phyloP scores from a whole-genome alignment of 2,888 invertebrate genomes.

The Patella ulyssiponensis region DNA sequence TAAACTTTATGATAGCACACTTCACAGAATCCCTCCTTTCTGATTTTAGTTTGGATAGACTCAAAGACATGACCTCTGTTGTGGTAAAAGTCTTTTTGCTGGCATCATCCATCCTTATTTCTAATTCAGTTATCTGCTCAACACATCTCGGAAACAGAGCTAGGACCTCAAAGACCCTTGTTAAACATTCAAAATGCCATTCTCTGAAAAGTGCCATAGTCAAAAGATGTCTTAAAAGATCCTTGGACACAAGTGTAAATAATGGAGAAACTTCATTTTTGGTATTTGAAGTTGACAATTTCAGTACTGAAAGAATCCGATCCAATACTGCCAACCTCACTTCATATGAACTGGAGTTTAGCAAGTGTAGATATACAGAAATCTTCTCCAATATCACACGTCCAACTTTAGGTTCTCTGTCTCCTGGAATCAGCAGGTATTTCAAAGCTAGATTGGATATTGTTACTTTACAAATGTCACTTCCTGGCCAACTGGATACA shows the following conservation, averaged over 20 bases:
- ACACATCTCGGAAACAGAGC: not conserved
- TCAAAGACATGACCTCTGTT: not conserved
- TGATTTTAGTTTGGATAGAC: not conserved
- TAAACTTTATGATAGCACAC: not conserved
- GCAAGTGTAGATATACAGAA: not conserved
- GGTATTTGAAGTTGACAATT: not conserved
- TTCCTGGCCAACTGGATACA: not conserved
- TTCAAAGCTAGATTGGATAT: not conserved
- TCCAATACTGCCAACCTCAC: conserved; percentile 35
- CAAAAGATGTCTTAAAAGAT: conserved; percentile 36
- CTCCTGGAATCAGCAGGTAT: not conserved
- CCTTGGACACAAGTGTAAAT: not conserved
- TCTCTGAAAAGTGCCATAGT: conserved; percentile 38
- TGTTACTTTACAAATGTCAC: not conserved
- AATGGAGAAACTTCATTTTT: not conserved
- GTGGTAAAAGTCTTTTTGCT: not conserved
- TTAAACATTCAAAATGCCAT: conserved; percentile 44
- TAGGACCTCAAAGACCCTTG: conserved; percentile 35
- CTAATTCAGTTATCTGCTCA: not conserved
- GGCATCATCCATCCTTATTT: not conserved
- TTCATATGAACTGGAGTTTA: conserved; percentile 37
- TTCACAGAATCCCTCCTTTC: not conserved
- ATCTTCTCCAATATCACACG: not conserved
- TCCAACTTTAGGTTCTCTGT: not conserved
- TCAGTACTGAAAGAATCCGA: conserved; percentile 5